A percentile compares a stretch with the other conserved stretches of the same genome.
Evolutionary conservation across 1,140 invertebrate genomes (phyloP).

Genomic region (Drosophila micromelanica): DNA sequence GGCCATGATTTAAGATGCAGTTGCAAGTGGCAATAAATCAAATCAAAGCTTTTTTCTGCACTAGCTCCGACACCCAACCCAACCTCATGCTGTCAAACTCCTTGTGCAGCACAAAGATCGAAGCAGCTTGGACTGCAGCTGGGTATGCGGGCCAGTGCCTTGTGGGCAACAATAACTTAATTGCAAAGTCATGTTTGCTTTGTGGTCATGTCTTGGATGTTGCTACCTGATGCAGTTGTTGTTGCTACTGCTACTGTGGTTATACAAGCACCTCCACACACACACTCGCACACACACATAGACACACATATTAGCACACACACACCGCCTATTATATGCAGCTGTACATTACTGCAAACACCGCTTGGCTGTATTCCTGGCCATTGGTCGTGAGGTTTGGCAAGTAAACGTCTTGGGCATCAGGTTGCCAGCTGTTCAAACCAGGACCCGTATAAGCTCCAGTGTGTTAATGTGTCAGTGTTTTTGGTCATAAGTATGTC

Average conservation of each 20-base stretch:
- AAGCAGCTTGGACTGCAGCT: slow-evolving; percentile 17
- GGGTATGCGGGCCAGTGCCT: slow-evolving; percentile 36
- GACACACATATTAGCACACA: background rate
- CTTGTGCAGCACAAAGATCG: no score
- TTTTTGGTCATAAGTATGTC: background rate
- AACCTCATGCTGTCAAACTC: no score
- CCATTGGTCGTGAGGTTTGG: background rate
- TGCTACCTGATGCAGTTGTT: slow-evolving; percentile 60
- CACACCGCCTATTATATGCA: slow-evolving; percentile 1
- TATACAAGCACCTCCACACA: slow-evolving; percentile 23
- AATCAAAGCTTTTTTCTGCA: slow-evolving; percentile 47
- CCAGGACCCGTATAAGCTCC: background rate
- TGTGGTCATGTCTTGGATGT: slow-evolving; percentile 56
- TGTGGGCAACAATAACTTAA: slow-evolving; percentile 75
- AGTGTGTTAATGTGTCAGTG: slow-evolving; percentile 15
- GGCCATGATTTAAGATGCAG: slow-evolving; percentile 65
- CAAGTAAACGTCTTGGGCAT: slow-evolving; percentile 7
- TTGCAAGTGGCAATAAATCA: slow-evolving; percentile 71
- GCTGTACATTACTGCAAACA: slow-evolving; percentile 48
- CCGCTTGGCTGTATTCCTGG: slow-evolving; percentile 34
- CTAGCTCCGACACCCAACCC: background rate
- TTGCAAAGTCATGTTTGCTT: slow-evolving; percentile 81
- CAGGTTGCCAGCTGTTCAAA: slow-evolving; percentile 10
- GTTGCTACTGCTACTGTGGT: slow-evolving; percentile 47
- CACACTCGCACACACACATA: background rate